Evolutionary conservation across 2,113 vertebrate species (phyloP).

Genomic region (Cisticola juncidis): DNA sequence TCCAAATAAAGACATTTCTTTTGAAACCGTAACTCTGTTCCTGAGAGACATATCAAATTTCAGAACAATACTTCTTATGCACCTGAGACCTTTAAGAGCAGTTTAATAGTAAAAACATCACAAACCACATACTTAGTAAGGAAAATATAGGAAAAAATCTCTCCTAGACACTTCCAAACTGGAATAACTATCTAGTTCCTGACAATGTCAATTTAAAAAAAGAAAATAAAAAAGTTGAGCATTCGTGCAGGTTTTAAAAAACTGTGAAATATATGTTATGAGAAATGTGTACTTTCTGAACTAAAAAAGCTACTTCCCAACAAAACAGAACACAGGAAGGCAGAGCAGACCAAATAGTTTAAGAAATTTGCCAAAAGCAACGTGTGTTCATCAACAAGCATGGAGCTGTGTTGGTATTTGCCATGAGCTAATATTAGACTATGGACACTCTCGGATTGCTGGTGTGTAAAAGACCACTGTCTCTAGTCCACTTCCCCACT

Average conservation of each 20-base stretch:
- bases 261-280: background rate
- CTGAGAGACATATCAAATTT: background rate
- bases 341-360: background rate
- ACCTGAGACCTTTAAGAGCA: background rate
- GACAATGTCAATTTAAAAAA: background rate
- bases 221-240: background rate
- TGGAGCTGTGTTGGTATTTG: background rate
- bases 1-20: background rate
- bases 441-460: background rate
- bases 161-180: background rate
- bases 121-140: background rate
- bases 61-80: background rate
- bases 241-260: background rate
- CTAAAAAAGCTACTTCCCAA: background rate
- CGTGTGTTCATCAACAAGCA: background rate
- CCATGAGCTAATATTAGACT: background rate
- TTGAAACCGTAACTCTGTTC: background rate
- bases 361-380: background rate
- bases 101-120: background rate
- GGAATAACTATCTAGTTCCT: background rate
- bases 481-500: background rate
- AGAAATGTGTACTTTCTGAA: background rate
- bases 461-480: background rate
- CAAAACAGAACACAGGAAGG: background rate
- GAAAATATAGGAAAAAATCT: background rate